Evolutionary conservation across 2,888 invertebrate genomes (phyloP).

Genomic region (Chymomyza caudatula): DNA sequence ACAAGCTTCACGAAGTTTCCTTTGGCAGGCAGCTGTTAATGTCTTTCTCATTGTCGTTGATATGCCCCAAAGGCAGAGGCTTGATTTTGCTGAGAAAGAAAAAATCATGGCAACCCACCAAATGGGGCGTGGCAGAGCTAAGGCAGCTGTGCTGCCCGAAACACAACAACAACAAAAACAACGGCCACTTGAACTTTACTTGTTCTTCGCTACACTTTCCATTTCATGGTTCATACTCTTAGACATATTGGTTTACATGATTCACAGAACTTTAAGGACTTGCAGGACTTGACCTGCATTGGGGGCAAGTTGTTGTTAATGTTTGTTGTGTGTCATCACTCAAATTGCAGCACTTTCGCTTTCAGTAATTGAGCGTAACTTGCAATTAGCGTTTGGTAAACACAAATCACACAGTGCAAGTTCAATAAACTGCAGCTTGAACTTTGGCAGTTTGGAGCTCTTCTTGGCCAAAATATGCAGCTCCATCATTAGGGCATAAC

Average conservation of each 20-base stretch:
- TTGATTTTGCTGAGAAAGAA: background rate
- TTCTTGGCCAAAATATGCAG: background rate
- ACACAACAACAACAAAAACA: background rate
- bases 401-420: conserved; percentile 11
- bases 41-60: conserved; percentile 26
- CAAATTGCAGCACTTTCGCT: conserved; percentile 63
- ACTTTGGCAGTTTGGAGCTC: conserved; percentile 21
- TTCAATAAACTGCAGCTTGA: conserved; percentile 63
- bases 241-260: conserved; percentile 1
- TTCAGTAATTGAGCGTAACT: conserved; percentile 21
- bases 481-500: conserved; percentile 8
- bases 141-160: background rate
- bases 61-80: conserved; percentile 2
- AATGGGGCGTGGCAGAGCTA: conserved; percentile 1
- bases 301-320: conserved; percentile 12
- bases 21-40: conserved; percentile 40
- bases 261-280: background rate
- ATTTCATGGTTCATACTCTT: background rate
- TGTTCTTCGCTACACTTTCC: background rate
- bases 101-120: conserved; percentile 1
- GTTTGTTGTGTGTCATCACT: conserved; percentile 52
- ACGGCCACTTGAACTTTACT: background rate
- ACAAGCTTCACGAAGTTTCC: background rate
- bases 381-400: conserved; percentile 17
- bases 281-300: conserved; percentile 26